phyloP scores from a whole-genome alignment of 2,888 invertebrate genomes.

The Xiphydria camelus region DNA sequence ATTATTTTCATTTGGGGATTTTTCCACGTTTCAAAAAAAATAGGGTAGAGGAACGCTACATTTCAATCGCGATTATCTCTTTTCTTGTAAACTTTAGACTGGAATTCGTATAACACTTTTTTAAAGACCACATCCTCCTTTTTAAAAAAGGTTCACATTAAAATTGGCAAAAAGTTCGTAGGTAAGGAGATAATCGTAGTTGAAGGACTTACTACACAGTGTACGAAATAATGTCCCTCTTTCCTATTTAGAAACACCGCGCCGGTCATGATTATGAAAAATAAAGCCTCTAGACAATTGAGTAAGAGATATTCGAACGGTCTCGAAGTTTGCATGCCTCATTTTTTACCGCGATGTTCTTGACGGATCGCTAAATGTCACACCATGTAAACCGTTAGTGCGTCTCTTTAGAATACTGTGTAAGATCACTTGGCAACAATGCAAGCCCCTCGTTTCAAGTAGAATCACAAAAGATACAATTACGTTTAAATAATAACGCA shows the following conservation, averaged over 20 bases:
- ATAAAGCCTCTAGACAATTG: conserved; percentile 1
- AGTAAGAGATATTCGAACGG: not conserved
- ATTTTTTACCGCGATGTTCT: not conserved
- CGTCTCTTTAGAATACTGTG: conserved; percentile 11
- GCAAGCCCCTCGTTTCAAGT: conserved; percentile 8
- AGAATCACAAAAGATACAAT: conserved; percentile 4
- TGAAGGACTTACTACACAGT: too few species aligned
- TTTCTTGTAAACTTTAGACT: too few species aligned
- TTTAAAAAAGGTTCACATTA: too few species aligned
- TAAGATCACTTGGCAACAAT: conserved; percentile 2
- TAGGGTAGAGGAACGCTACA: too few species aligned
- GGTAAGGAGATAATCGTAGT: too few species aligned
- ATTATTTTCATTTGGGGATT: too few species aligned
- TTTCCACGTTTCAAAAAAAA: too few species aligned
- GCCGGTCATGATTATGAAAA: conserved; percentile 4
- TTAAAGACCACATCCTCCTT: too few species aligned
- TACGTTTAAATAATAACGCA: not conserved
- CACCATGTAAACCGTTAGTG: not conserved
- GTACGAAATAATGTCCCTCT: too few species aligned
- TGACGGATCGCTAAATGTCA: not conserved
- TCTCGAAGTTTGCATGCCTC: not conserved
- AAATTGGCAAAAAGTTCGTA: not conserved
- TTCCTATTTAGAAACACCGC: too few species aligned
- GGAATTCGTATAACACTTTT: too few species aligned
- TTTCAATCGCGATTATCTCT: too few species aligned